Percentiles rank a stretch among this genome's conserved stretches.
Conservation (phyloP, 2,888 invertebrate species). For the Empis livida region DNA sequence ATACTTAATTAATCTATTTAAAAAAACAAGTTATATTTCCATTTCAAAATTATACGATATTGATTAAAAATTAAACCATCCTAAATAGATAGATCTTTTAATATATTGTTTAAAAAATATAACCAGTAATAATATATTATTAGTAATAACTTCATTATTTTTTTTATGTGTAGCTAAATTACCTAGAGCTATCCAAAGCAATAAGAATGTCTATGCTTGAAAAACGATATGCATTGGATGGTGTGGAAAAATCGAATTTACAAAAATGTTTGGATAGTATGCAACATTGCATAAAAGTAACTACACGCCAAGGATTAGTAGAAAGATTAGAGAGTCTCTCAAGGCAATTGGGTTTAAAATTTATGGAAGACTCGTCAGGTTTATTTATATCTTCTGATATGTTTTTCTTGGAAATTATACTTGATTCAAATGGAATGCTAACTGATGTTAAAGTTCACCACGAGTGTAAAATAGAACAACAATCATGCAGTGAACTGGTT, state of each 20-base stretch:
- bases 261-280: conserved; percentile 85
- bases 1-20: too few species aligned
- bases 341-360: conserved; percentile 80
- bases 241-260: conserved; percentile 68
- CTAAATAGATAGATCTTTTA: too few species aligned
- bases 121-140: too few species aligned
- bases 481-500: conserved; percentile 82
- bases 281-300: conserved; percentile 88
- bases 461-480: conserved; percentile 69
- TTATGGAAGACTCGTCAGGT: conserved; percentile 69
- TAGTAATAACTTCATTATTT: too few species aligned
- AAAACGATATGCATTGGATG: conserved; percentile 77
- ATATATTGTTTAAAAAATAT: too few species aligned
- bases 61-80: too few species aligned
- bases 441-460: conserved; percentile 87
- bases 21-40: too few species aligned
- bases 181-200: conserved; percentile 69
- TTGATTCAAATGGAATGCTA: conserved; percentile 71
- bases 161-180: too few species aligned
- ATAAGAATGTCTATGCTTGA: conserved; percentile 79
- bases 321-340: conserved; percentile 85
- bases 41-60: too few species aligned
- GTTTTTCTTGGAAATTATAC: conserved; percentile 86
- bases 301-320: conserved; percentile 79
- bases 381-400: conserved; percentile 90